Percentiles rank a stretch among this genome's conserved stretches.
Evolutionary conservation across 2,797 vertebrate species (phyloP).

Genomic region (Scleropages formosus): DNA sequence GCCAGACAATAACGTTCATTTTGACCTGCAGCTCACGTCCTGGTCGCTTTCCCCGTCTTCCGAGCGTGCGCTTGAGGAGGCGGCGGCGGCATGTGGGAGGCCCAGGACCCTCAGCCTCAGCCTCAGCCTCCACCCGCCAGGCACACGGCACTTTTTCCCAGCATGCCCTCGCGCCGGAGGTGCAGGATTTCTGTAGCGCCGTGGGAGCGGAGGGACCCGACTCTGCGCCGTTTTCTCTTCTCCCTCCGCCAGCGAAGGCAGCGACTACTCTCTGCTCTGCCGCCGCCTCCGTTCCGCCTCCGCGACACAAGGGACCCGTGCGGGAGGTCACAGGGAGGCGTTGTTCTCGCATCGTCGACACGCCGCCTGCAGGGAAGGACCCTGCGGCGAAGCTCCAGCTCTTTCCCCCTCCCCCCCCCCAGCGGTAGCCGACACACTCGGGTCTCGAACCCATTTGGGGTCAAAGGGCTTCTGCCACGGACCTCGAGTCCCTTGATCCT

Average conservation of each 20-base stretch:
- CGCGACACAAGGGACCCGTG: neutral
- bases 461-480: neutral
- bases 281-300: neutral
- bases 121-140: no score
- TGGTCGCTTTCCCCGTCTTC: no score
- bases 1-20: no score
- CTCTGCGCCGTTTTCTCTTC: no score
- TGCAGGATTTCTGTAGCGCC: no score
- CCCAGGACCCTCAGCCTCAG: no score
- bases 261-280: slow-evolving; percentile 15
- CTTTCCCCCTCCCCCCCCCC: no score
- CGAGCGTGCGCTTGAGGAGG: no score
- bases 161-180: neutral
- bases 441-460: neutral
- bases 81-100: no score
- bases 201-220: no score
- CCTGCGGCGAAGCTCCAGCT: slow-evolving; percentile 6
- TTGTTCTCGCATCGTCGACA: neutral
- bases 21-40: no score
- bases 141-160: slow-evolving; percentile 1
- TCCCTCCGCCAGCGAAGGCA: slow-evolving; percentile 46
- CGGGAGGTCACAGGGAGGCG: slow-evolving; percentile 18
- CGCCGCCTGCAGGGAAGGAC: neutral
- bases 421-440: neutral
- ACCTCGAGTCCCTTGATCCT: neutral